Percentiles rank a stretch among this genome's conserved stretches.
Conservation (phyloP, 2,113 vertebrate species). For the Nothobranchius kuhntae region DNA sequence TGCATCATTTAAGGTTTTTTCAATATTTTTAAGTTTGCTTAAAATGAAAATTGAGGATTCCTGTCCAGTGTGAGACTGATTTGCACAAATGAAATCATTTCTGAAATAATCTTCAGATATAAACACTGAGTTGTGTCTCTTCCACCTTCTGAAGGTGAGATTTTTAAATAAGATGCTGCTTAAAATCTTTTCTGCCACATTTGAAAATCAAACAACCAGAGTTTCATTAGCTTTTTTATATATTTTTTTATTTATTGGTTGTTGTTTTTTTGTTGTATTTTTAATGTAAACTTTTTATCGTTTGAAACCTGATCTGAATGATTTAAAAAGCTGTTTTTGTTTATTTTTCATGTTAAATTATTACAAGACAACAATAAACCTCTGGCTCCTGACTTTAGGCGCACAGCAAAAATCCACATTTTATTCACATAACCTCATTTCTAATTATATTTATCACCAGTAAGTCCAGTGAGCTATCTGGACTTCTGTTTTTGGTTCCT, state of each 20-base stretch:
- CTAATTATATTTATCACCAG: too few relatives aligned
- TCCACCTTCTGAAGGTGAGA: constrained; percentile 1
- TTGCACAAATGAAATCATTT: neutral
- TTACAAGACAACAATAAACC: neutral
- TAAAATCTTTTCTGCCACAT: constrained; percentile 1
- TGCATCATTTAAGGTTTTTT: neutral
- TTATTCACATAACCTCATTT: neutral
- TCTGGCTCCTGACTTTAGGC: constrained; percentile 38
- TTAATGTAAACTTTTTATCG: constrained; percentile 19
- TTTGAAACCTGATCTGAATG: neutral
- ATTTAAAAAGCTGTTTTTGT: constrained; percentile 3
- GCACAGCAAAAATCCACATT: constrained; percentile 11
- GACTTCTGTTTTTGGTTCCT: too few relatives aligned
- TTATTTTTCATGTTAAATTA: constrained; percentile 13
- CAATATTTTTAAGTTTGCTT: too few relatives aligned
- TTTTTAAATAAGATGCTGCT: neutral
- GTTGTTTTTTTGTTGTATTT: neutral
- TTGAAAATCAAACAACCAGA: constrained; percentile 1
- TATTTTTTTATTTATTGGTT: constrained; percentile 11
- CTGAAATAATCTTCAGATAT: neutral
- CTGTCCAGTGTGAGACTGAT: neutral
- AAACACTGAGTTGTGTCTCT: neutral
- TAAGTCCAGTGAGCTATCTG: too few relatives aligned
- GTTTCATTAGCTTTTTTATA: constrained; percentile 20
- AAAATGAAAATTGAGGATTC: too few relatives aligned